Evolutionary conservation across 2,113 vertebrate species (phyloP), one percentile per base, ranked within the genome.

Genomic region (Pelmatolapia mariae): DNA sequence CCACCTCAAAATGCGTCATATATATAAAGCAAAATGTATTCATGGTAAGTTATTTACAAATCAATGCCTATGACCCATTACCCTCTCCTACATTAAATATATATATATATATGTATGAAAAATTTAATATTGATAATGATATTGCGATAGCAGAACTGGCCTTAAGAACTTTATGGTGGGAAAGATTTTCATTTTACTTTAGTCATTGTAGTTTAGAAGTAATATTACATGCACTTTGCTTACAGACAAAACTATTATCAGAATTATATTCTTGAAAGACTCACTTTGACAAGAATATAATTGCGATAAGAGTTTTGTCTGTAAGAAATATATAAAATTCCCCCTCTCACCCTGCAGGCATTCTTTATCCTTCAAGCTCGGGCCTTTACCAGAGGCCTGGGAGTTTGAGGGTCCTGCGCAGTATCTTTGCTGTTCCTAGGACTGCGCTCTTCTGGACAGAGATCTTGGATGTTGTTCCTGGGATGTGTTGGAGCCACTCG

Each of bases 21-120:
- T 1, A 12, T 54, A 54, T 1, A 54, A 54, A 54, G 53, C 11
- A 13, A 56, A 56, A 56, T 1, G 22, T 24, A 13, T 56, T 24
- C 11, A 56, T 3, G 6, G 1, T 24, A 56, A 56, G 11, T 24
- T 56, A 24, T 56, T 56, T 56, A 24, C 53, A 24, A 56, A 56
- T 56, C 29, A 13, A 7, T 54, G 10, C 53, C n/a, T 12, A 24
- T 12, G 6, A 54, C 53, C 1, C n/a, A 22, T 7, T 54, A 24
- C 53, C 10, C n/a, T 24, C n/a, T 54, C 52, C 52, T 22, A 22
- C 10, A 54, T 53, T 53, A n/a, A 6, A 16, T 16, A 43, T 16
- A 19, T 19, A 2, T 47, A 1, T 3, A 1, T 50, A 1, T 18
- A 2, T 18, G 2, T 53, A n/a, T 1, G 10, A 2, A 4, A 22